A percentile compares a stretch with the other conserved stretches of the same genome.
Conservation (phyloP, 2,113 vertebrate genomes). For the Dicentrarchus labrax region DNA sequence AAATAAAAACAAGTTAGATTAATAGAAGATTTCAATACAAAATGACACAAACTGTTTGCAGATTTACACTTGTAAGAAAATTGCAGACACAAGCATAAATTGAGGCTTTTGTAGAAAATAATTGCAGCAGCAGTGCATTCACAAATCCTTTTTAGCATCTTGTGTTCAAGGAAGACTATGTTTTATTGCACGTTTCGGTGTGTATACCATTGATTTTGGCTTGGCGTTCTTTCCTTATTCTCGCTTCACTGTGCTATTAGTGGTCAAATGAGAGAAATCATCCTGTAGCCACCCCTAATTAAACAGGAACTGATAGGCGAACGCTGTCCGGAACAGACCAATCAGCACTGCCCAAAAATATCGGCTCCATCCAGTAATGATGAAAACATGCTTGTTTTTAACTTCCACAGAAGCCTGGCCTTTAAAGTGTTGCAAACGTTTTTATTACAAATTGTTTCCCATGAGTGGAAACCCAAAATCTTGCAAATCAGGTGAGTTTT, state of each 20-base stretch:
- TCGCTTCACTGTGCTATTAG: slow-evolving; percentile 52
- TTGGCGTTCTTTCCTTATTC: slow-evolving; percentile 25
- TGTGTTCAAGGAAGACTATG: slow-evolving; percentile 1
- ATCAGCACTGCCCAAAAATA: slow-evolving; percentile 20
- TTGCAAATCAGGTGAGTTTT: slow-evolving; percentile 36
- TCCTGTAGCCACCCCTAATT: slow-evolving; percentile 52
- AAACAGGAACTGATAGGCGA: slow-evolving; percentile 61
- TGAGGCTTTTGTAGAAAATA: slow-evolving; percentile 6
- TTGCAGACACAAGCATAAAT: slow-evolving; percentile 14
- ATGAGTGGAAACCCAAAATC: background rate
- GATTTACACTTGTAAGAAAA: slow-evolving; percentile 30
- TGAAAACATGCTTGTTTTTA: slow-evolving; percentile 50
- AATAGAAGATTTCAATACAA: background rate
- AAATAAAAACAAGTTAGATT: background rate
- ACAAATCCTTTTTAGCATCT: background rate
- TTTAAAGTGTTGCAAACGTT: background rate
- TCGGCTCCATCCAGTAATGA: slow-evolving; percentile 51
- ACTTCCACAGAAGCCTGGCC: background rate
- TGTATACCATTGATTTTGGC: slow-evolving; percentile 51
- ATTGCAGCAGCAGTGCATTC: slow-evolving; percentile 12
- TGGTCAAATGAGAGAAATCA: slow-evolving; percentile 45
- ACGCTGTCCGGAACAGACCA: slow-evolving; percentile 17
- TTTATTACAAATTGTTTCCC: background rate
- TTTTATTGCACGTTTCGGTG: slow-evolving; percentile 33
- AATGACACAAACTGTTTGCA: slow-evolving; percentile 10